Percentiles rank a stretch among this genome's conserved stretches.
These are phyloP conservation scores for Centropristis striata DNA, from an alignment of 2,113 vertebrate species.

Conservation along the genomic window DNA sequence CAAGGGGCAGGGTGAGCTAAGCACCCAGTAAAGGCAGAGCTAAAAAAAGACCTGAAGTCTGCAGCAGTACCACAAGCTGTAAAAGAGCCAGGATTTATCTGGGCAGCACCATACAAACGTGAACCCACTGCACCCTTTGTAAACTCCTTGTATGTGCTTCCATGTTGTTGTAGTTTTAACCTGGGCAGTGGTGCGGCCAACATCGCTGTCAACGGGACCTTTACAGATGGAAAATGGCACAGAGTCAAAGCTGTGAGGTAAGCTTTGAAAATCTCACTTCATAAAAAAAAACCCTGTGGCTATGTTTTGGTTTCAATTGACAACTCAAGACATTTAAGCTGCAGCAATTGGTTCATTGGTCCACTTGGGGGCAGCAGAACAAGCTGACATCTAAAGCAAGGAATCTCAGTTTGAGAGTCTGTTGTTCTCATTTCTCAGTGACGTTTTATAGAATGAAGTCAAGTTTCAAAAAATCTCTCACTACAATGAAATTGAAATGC, in stretches of 20 bases:
- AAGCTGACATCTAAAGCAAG: background rate
- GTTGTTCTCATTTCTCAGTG: no score
- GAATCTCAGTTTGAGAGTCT: no score
- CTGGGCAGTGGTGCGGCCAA: conserved; percentile 91
- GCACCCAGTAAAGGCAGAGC: conserved; percentile 18
- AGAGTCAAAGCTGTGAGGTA: conserved; percentile 94
- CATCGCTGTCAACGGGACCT: conserved; percentile 92
- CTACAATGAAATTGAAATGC: no score
- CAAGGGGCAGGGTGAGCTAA: background rate
- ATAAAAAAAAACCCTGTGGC: background rate
- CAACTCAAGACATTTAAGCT: background rate
- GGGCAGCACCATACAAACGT: background rate
- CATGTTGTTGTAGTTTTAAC: conserved; percentile 88
- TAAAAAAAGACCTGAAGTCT: conserved; percentile 14
- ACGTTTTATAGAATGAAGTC: no score
- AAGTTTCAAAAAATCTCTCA: no score
- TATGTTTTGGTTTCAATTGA: background rate
- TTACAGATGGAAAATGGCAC: conserved; percentile 94
- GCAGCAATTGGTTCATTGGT: background rate
- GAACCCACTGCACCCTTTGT: background rate
- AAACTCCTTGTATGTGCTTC: background rate
- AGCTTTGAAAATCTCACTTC: conserved; percentile 39
- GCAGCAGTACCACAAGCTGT: background rate
- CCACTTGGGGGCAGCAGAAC: conserved; percentile 5
- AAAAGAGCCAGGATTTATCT: conserved; percentile 11